These are phyloP conservation scores for Rhodinocichla rosea DNA, from an alignment of 2,113 vertebrate genomes.

Conservation along the genomic window DNA sequence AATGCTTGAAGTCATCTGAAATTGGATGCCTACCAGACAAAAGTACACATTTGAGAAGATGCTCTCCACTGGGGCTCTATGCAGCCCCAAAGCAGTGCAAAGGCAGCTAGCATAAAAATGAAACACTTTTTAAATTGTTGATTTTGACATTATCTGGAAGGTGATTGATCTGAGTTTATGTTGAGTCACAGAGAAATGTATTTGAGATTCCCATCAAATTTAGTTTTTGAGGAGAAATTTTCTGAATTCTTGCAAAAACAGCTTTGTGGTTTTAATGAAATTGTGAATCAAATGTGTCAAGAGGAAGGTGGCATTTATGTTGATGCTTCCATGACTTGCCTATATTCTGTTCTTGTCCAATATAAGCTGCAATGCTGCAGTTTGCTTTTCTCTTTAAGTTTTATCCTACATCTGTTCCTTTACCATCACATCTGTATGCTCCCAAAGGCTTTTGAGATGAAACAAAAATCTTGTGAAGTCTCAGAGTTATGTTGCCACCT, in stretches of 20 bases:
- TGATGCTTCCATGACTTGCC: background rate
- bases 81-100: background rate
- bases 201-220: background rate
- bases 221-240: background rate
- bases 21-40: background rate
- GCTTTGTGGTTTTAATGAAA: background rate
- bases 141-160: background rate
- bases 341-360: background rate
- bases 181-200: background rate
- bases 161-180: background rate
- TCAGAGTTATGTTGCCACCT: background rate
- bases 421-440: background rate
- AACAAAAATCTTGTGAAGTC: background rate
- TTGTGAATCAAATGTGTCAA: background rate
- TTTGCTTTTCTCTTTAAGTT: background rate
- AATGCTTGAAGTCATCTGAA: background rate
- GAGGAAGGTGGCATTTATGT: background rate
- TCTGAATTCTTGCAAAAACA: background rate
- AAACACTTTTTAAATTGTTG: background rate
- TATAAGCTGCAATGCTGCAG: background rate
- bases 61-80: background rate
- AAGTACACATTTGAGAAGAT: background rate
- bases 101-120: background rate
- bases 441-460: background rate
- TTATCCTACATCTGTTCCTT: background rate